Evolutionary conservation across 2,888 invertebrate genomes (phyloP).

Genomic region (Melanophora roralis): DNA sequence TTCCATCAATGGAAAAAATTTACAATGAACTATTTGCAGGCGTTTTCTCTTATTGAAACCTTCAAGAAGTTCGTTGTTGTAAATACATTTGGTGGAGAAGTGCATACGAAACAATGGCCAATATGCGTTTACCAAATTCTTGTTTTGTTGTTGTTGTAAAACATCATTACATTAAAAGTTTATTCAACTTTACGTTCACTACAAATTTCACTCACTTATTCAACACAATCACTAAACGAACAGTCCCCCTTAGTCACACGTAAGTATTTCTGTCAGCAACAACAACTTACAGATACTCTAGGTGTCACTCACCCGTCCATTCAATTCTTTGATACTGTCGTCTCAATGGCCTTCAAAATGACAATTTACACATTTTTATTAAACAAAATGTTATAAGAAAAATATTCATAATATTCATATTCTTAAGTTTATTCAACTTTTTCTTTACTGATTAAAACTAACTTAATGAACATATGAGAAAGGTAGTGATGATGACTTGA

Average conservation of each 20-base stretch:
- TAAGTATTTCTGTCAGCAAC: neutral
- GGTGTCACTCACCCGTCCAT: constrained; percentile 36
- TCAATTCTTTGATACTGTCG: constrained; percentile 50
- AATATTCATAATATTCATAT: constrained; percentile 67
- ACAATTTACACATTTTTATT: constrained; percentile 71
- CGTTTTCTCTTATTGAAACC: neutral
- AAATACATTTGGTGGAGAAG: neutral
- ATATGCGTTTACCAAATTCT: constrained; percentile 22
- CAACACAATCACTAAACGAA: constrained; percentile 20
- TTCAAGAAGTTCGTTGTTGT: constrained; percentile 12
- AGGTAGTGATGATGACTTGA: constrained; percentile 5
- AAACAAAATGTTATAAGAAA: constrained; percentile 16
- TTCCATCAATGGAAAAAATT: constrained; percentile 27
- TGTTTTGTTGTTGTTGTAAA: constrained; percentile 26
- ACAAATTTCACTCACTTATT: constrained; percentile 42
- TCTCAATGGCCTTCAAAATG: constrained; percentile 73
- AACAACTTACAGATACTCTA: constrained; percentile 2
- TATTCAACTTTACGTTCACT: constrained; percentile 35
- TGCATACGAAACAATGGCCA: neutral
- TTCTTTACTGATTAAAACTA: constrained; percentile 6
- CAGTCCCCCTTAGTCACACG: constrained; percentile 11
- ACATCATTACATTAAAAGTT: constrained; percentile 17
- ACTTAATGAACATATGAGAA: neutral
- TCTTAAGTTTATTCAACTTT: constrained; percentile 73
- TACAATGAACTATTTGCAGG: constrained; percentile 10